Percentiles rank a stretch among this genome's conserved stretches.
phyloP scores from a whole-genome alignment of 2,797 vertebrate species.

The Merluccius polli region DNA sequence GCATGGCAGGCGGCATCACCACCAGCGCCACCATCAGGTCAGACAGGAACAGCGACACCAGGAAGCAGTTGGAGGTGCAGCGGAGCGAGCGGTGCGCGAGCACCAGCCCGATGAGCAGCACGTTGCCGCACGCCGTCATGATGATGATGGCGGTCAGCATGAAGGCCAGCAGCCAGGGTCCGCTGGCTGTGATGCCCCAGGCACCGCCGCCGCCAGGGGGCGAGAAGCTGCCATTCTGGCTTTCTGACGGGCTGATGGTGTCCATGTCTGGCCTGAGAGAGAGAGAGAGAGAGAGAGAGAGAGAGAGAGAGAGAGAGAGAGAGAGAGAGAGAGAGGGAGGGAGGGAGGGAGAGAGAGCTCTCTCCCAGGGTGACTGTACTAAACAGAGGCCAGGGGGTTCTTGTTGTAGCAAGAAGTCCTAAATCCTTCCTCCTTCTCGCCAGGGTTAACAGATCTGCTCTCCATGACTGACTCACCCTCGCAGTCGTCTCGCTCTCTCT shows the following conservation, averaged over 20 bases:
- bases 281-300: too few species aligned
- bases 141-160: constrained; percentile 86
- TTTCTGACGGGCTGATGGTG: constrained; percentile 28
- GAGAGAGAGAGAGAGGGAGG: background rate
- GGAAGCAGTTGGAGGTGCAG: constrained; percentile 95
- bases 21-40: constrained; percentile 97
- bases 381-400: constrained; percentile 20
- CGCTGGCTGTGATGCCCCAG: constrained; percentile 76
- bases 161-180: constrained; percentile 82
- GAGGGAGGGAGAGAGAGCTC: background rate
- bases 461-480: constrained; percentile 32
- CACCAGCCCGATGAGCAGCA: constrained; percentile 87
- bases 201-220: constrained; percentile 31
- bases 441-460: constrained; percentile 15
- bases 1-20: constrained; percentile 97
- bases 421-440: background rate
- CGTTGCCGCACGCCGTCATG: constrained; percentile 83
- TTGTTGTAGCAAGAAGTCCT: constrained; percentile 22
- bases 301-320: too few species aligned
- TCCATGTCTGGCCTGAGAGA: constrained; percentile 28
- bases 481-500: constrained; percentile 32
- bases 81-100: constrained; percentile 88
- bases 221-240: constrained; percentile 57
- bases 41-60: constrained; percentile 94
- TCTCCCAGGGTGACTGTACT: background rate